Evolutionary conservation across 2,888 invertebrate genomes (phyloP), one percentile per base, ranked within the genome.

Genomic region (Parnassius smintheus): DNA sequence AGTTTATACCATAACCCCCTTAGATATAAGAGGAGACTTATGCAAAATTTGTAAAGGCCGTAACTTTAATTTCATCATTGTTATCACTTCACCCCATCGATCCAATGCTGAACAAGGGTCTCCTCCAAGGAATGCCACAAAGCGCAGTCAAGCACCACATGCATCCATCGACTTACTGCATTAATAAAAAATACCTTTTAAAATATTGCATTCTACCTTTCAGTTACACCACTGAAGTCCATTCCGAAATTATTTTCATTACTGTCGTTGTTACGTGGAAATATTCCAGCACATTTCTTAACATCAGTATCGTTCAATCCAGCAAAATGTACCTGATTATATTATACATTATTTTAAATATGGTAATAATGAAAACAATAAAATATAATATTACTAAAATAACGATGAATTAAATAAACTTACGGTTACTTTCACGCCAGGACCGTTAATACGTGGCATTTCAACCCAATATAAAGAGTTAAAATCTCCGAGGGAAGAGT

Each of bases 171-270:
- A 3, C 35, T 35, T 35, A 7, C 35, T 35, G 35, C 35, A 35
- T 35, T 35, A 35, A 35, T 35, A 35, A 35, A 25, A 25, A 3
- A 7, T 4, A 35, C 1, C 1, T 35, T 7, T 35, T 7, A 7
- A 35, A 35, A 18, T 18, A 35, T 35, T 35, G 35, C 35, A 35
- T 35, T 35, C 9, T 76, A 85, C 86, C 72, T 75, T 12, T 77
- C 67, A 51, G 80, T 83, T 1, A 73, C 64, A 12, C 87, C 87
- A 72, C 87, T 87, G 62, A 83, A 87, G 63, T 87, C 87, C 81
- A 85, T 83, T 46, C 86, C 85, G 62, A 72, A 85, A 3, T 65
- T 56, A 65, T 22, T 71, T 64, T 56, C 64, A 56, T 48, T 52
- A n/a, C 4, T 12, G 9, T 49, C 11, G 7, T 52, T 50, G 7